Percentiles rank a stretch among this genome's conserved stretches.
phyloP scores from a whole-genome alignment of 1,140 invertebrate species.

The Heliconius eleuchia region DNA sequence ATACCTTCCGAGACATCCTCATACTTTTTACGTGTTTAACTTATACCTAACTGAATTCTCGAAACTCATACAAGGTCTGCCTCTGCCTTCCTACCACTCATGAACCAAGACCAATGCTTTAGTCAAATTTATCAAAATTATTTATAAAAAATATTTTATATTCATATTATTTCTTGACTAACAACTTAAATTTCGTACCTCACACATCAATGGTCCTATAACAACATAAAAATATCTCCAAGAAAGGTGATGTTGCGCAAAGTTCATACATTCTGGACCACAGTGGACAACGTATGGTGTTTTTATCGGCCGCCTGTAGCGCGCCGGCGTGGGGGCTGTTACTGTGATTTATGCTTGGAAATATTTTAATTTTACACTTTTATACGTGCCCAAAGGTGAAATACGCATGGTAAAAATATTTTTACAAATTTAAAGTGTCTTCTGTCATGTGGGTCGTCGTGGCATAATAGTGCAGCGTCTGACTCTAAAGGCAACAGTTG shows the following conservation, averaged over 20 bases:
- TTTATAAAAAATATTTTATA: not conserved
- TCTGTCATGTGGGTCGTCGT: too few relatives aligned
- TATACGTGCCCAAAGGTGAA: not conserved
- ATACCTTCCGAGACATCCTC: too few relatives aligned
- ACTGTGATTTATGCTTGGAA: not conserved
- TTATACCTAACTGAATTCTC: too few relatives aligned
- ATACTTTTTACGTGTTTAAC: too few relatives aligned
- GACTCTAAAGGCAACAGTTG: too few relatives aligned
- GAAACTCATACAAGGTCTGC: too few relatives aligned
- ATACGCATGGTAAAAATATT: not conserved
- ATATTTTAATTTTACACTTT: conserved; percentile 6
- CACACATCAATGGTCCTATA: conserved; percentile 19
- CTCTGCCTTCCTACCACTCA: too few relatives aligned
- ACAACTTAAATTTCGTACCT: conserved; percentile 31
- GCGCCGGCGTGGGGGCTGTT: not conserved
- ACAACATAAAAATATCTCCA: not conserved
- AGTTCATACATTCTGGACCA: conserved; percentile 25
- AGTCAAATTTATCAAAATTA: not conserved
- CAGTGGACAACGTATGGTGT: conserved; percentile 26
- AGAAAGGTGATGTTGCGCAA: conserved; percentile 5
- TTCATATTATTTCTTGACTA: not conserved
- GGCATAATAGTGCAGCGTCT: too few relatives aligned
- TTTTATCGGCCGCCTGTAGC: conserved; percentile 8
- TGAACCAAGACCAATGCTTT: too few relatives aligned
- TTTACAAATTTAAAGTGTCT: not conserved